Evolutionary conservation across 2,113 vertebrate species (phyloP).

Genomic region (Xiphophorus couchianus): DNA sequence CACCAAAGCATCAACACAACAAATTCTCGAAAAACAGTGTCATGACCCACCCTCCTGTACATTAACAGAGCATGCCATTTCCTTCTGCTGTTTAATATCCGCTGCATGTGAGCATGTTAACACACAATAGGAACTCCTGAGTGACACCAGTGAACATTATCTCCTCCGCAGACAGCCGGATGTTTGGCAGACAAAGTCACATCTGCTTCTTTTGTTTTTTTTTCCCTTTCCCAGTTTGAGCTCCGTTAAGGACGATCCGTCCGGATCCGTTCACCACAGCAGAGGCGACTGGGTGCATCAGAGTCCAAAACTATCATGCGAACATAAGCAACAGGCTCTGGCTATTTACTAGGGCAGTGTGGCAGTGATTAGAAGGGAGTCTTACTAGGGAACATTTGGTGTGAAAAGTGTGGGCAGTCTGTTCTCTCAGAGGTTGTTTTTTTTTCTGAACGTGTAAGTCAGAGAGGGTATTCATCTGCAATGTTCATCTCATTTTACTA

Average conservation of each 20-base stretch:
- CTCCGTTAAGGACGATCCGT: conserved; percentile 7
- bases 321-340: conserved; percentile 11
- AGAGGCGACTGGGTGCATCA: conserved; percentile 5
- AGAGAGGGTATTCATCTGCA: neutral
- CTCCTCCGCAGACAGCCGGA: neutral
- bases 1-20: neutral
- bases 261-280: conserved; percentile 30
- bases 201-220: conserved; percentile 10
- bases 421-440: conserved; percentile 17
- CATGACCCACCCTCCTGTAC: neutral
- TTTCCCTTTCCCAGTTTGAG: conserved; percentile 10
- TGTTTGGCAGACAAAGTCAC: conserved; percentile 16
- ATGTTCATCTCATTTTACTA: conserved; percentile 12
- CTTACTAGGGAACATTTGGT: conserved; percentile 31
- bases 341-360: conserved; percentile 2
- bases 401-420: conserved; percentile 27
- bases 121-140: neutral
- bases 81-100: conserved; percentile 16
- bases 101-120: neutral
- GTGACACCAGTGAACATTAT: conserved; percentile 4
- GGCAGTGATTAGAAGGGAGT: conserved; percentile 29
- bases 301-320: conserved; percentile 13
- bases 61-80: neutral
- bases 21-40: neutral
- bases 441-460: conserved; percentile 3